phyloP scores from a whole-genome alignment of 2,797 vertebrate species.

The Heteromormyrus szaboi region DNA sequence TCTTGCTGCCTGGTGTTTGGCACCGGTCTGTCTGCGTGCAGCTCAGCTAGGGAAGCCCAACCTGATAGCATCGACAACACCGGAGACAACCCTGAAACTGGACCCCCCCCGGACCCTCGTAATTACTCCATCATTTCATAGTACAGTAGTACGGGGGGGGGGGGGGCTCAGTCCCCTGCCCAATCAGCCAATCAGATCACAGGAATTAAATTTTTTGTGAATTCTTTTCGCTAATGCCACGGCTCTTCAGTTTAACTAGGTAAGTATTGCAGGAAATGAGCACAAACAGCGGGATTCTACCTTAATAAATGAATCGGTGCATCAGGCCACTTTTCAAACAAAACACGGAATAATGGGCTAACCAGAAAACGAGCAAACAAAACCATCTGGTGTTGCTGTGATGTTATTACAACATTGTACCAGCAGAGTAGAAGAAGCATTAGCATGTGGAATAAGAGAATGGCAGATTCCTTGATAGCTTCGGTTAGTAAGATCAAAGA shows the following conservation, averaged over 20 bases:
- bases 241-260: background rate
- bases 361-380: background rate
- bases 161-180: background rate
- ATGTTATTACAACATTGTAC: background rate
- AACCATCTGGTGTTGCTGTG: background rate
- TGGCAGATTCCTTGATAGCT: background rate
- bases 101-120: conserved; percentile 42
- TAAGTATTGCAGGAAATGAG: background rate
- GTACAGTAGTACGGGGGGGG: conserved; percentile 40
- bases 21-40: conserved; percentile 59
- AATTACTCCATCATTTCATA: conserved; percentile 63
- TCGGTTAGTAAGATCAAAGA: background rate
- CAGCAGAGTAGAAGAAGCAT: background rate
- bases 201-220: background rate
- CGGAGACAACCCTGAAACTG: conserved; percentile 51
- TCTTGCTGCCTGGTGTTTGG: conserved; percentile 48
- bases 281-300: background rate
- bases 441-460: background rate
- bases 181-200: background rate
- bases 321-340: background rate
- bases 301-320: background rate
- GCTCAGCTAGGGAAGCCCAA: conserved; percentile 33
- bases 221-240: background rate
- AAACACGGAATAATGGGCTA: background rate
- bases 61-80: conserved; percentile 57